A percentile compares a stretch with the other conserved stretches of the same genome.
Evolutionary conservation across 2,888 invertebrate species (phyloP).

Genomic region (Polietes domitor): DNA sequence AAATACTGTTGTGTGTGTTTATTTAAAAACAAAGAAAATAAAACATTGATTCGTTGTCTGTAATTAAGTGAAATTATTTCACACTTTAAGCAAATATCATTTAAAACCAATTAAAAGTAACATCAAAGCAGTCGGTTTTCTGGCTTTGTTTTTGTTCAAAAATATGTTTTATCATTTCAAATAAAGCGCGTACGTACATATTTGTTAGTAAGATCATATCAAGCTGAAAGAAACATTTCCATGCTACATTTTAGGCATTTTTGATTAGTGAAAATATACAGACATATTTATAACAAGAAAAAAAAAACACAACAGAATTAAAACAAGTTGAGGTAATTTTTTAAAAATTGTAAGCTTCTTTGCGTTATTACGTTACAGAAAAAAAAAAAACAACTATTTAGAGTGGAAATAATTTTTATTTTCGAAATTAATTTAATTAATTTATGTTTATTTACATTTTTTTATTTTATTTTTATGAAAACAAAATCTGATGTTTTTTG

Average conservation of each 20-base stretch:
- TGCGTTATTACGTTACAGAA: neutral
- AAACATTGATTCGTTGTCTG: constrained; percentile 9
- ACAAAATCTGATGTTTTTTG: constrained; percentile 56
- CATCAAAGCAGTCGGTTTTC: constrained; percentile 27
- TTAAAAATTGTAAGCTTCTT: neutral
- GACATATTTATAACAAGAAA: neutral
- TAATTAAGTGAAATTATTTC: neutral
- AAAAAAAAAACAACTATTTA: neutral
- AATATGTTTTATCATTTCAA: constrained; percentile 7
- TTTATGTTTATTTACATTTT: constrained; percentile 36
- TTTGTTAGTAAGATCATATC: neutral
- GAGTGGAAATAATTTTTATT: constrained; percentile 27
- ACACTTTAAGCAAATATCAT: neutral
- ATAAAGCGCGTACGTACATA: constrained; percentile 12
- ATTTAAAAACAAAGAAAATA: constrained; percentile 12
- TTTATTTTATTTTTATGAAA: constrained; percentile 53
- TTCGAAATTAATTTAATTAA: constrained; percentile 57
- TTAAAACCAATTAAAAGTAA: constrained; percentile 21
- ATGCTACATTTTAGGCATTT: neutral
- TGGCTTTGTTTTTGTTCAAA: neutral
- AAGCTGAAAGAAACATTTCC: neutral
- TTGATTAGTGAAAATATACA: neutral
- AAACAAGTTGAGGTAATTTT: neutral
- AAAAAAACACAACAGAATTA: too few relatives aligned
- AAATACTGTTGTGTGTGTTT: constrained; percentile 44